These are phyloP conservation scores for Marmota flaviventris DNA, from an alignment of 2,113 vertebrate species.

Conservation along the genomic window DNA sequence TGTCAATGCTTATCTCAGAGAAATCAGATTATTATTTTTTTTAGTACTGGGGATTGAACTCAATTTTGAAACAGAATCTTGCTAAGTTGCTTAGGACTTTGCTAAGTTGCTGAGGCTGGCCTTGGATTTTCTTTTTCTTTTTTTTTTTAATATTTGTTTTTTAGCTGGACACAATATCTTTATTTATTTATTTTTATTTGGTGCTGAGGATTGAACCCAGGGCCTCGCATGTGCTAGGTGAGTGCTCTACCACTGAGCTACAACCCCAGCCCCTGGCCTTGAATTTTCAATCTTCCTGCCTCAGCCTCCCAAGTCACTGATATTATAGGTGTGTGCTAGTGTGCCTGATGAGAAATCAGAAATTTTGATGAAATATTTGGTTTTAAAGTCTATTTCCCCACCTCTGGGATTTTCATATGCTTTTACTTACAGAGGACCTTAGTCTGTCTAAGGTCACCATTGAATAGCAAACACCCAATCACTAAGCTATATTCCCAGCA, in stretches of 20 bases:
- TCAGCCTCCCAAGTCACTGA: not conserved
- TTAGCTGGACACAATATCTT: too few relatives aligned
- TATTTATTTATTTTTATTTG: too few relatives aligned
- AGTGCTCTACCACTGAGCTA: too few relatives aligned
- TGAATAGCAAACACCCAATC: not conserved
- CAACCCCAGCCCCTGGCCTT: not conserved
- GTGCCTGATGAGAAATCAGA: not conserved
- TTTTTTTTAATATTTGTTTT: too few relatives aligned
- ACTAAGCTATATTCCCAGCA: too few relatives aligned
- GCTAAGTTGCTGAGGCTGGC: not conserved
- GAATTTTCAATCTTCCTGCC: not conserved
- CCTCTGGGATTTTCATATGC: slow-evolving; percentile 33
- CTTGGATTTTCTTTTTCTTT: not conserved
- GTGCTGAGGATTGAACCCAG: too few relatives aligned
- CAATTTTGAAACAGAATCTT: not conserved
- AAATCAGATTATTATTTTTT: not conserved
- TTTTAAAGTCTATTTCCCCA: not conserved
- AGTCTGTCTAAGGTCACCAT: not conserved
- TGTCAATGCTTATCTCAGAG: not conserved
- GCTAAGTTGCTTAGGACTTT: not conserved
- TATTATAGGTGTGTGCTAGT: not conserved
- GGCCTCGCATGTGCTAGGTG: too few relatives aligned
- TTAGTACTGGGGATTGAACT: not conserved
- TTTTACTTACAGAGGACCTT: not conserved
- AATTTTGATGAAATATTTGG: slow-evolving; percentile 62